Conservation (phyloP, 2,113 vertebrate species). For the Nibea coibor region DNA sequence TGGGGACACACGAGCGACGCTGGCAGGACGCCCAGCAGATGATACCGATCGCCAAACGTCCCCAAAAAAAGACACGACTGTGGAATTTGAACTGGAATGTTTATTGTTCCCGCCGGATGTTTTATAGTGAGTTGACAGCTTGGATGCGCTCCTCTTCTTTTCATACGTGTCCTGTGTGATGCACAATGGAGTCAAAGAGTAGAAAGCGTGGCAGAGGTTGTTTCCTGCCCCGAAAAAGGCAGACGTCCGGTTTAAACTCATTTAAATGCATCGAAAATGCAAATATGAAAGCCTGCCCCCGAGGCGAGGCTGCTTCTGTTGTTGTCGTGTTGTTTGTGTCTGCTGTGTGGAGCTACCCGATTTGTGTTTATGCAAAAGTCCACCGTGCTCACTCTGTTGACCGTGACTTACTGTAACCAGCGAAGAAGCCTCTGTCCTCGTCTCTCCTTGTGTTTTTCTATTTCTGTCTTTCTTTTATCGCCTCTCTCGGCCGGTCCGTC, state of each 20-base stretch:
- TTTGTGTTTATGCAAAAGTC: conserved; percentile 28
- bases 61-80: conserved; percentile 32
- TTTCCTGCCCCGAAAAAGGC: conserved; percentile 22
- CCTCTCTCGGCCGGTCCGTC: background rate
- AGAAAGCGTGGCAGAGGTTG: background rate
- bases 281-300: background rate
- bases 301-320: background rate
- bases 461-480: background rate
- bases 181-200: background rate
- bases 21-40: conserved; percentile 45
- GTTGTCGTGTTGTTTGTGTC: background rate
- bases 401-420: conserved; percentile 26
- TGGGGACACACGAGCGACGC: background rate
- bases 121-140: background rate
- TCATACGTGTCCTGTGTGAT: background rate
- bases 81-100: conserved; percentile 41
- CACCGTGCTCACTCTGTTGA: conserved; percentile 4
- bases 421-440: conserved; percentile 32
- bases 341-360: background rate
- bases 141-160: background rate
- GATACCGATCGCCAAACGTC: conserved; percentile 43
- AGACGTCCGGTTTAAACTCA: background rate
- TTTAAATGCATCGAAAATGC: background rate
- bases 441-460: background rate
- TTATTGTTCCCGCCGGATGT: conserved; percentile 28